Evolutionary conservation across 2,888 invertebrate genomes (phyloP).

Genomic region (Ormyrus rosae): DNA sequence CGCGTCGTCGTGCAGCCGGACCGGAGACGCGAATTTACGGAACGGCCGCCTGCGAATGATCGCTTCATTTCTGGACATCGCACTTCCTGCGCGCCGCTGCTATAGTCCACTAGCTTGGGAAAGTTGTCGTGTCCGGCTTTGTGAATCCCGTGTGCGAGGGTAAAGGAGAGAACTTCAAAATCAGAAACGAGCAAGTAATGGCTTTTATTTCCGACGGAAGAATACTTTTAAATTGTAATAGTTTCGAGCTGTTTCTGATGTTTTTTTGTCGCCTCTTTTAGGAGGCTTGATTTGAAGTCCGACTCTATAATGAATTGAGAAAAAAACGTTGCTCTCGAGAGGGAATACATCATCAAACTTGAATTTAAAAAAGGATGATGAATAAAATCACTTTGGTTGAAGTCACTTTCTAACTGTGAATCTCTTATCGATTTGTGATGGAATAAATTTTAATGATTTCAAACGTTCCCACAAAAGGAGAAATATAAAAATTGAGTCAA

Average conservation of each 20-base stretch:
- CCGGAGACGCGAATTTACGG: conserved; percentile 59
- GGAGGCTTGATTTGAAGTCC: too few species aligned
- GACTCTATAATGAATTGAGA: too few species aligned
- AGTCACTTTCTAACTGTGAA: too few species aligned
- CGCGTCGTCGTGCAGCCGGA: conserved; percentile 66
- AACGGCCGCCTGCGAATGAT: conserved; percentile 56
- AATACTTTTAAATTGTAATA: conserved; percentile 34
- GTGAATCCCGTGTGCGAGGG: neutral
- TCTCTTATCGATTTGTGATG: too few species aligned
- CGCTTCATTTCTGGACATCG: conserved; percentile 59
- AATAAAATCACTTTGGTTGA: too few species aligned
- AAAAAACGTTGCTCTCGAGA: too few species aligned
- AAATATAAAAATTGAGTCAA: too few species aligned
- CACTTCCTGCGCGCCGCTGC: conserved; percentile 9
- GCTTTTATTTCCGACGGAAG: conserved; percentile 41
- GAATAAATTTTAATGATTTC: too few species aligned
- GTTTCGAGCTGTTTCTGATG: conserved; percentile 3
- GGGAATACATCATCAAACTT: too few species aligned
- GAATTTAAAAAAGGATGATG: too few species aligned
- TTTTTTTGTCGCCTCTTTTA: neutral
- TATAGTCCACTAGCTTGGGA: conserved; percentile 27
- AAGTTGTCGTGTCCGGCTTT: conserved; percentile 6
- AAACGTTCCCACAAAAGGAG: too few species aligned
- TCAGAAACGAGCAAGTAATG: conserved; percentile 45
- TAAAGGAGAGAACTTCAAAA: conserved; percentile 27